phyloP scores from a whole-genome alignment of 2,888 invertebrate genomes.

The Iphiclides podalirius region DNA sequence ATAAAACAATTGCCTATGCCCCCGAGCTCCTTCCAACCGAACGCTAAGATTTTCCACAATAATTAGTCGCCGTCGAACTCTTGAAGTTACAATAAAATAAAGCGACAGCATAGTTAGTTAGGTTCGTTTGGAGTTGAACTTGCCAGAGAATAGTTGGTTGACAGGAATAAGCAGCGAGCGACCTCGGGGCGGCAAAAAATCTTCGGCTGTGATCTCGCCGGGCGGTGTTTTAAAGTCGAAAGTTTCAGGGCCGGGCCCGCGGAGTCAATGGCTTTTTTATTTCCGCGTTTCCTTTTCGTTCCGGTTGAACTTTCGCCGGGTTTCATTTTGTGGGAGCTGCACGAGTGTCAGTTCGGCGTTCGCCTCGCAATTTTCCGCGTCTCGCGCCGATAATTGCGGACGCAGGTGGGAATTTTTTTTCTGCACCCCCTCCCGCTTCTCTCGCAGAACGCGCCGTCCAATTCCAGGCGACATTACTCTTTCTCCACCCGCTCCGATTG shows the following conservation, averaged over 20 bases:
- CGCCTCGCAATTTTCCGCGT: conserved; percentile 73
- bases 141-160: conserved; percentile 51
- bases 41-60: conserved; percentile 13
- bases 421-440: conserved; percentile 31
- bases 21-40: conserved; percentile 1
- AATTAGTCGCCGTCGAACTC: conserved; percentile 16
- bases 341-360: conserved; percentile 76
- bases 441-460: too few species aligned
- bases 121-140: conserved; percentile 23
- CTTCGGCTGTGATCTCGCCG: conserved; percentile 56
- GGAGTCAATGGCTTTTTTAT: conserved; percentile 79
- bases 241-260: conserved; percentile 64
- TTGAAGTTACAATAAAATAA: conserved; percentile 18
- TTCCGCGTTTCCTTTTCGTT: conserved; percentile 73
- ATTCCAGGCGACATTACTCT: conserved; percentile 31
- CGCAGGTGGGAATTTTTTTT: conserved; percentile 66
- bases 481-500: conserved; percentile 10
- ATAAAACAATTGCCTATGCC: too few species aligned
- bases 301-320: conserved; percentile 73
- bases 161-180: conserved; percentile 57
- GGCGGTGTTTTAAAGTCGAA: conserved; percentile 62
- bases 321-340: conserved; percentile 76
- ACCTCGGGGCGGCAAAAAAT: conserved; percentile 59
- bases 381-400: conserved; percentile 74
- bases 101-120: conserved; percentile 17